phyloP scores from a whole-genome alignment of 2,113 vertebrate genomes.

The Condylura cristata region DNA sequence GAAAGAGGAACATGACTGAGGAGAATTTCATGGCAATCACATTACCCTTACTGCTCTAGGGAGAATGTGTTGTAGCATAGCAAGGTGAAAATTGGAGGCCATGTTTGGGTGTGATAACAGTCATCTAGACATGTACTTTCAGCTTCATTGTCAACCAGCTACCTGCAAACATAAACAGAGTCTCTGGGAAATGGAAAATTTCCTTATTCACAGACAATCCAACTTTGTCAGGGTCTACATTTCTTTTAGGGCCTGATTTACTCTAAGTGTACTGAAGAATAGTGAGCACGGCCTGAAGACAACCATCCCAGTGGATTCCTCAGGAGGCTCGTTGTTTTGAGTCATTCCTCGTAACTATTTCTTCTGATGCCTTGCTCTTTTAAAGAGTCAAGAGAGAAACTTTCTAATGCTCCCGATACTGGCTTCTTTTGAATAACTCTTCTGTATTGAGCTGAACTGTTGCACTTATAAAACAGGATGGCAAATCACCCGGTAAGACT shows the following conservation, averaged over 20 bases:
- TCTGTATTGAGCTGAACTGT: neutral
- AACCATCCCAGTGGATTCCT: neutral
- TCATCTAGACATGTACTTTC: neutral
- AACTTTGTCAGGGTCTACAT: neutral
- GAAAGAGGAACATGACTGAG: neutral
- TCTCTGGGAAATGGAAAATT: neutral
- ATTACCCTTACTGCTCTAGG: neutral
- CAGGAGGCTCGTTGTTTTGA: neutral
- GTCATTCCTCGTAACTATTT: neutral
- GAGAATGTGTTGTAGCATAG: neutral
- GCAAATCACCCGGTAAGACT: neutral
- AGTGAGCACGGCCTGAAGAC: neutral
- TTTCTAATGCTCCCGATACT: neutral
- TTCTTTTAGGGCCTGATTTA: neutral
- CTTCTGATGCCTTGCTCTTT: neutral
- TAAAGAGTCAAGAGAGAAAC: neutral
- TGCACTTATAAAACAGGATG: neutral
- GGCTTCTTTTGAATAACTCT: neutral
- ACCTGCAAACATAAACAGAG: neutral
- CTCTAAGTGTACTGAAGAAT: neutral
- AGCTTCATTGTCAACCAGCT: neutral
- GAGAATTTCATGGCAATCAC: neutral
- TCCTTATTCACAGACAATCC: conserved; percentile 5
- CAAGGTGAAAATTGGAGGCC: neutral
- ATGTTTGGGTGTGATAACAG: neutral